Base-by-base conservation (phyloP, 1,140 invertebrate genomes). In the Zaprionus ornatus region DNA sequence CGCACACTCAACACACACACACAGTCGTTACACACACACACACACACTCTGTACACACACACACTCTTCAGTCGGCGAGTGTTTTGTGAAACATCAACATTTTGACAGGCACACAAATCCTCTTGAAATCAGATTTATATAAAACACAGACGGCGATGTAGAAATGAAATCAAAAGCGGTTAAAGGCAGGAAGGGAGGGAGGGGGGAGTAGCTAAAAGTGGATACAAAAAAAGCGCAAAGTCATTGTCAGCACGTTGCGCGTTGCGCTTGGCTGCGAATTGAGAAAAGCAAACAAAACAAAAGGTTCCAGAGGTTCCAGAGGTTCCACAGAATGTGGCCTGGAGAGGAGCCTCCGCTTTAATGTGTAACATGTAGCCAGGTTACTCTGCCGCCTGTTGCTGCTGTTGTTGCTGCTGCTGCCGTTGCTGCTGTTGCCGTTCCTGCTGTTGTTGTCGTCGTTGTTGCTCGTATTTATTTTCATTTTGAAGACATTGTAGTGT, bases 21-120 rank as follows among this genome's bases (percentile, higher is more conserved):
- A 72, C 65, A 55, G 4, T 32, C 32, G 35, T n/a, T n/a, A 64
- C 63, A 50, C 65, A 23, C 25, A 35, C n/a, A 56, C 21, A 42
- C 21, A 19, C 29, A 29, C 66, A 62, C 63, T 45, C 65, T 21
- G 0, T 10, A 21, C 55, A 74, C 40, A 40, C 40, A 42, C 19
- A 21, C 67, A 19, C 29, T 35, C 29, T 21, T 19, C 13, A n/a
- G 62, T 23, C 29, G 15, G 62, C 77, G 71, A 87, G 84, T 88
- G 85, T 88, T 88, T 88, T 88, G 86, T 90, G 85, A 85, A 90
- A 90, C 85, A 90, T 90, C 85, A 90, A 90, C 85, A 90, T 90
- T 90, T 90, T 90, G 85, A 90, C 85, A 90, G 85, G 75, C 85
- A 82, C 81, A 90, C 85, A 90, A 90, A 90, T 90, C 85, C 86